Conservation (phyloP, 2,797 vertebrate species). For the Anguilla marmorata region DNA sequence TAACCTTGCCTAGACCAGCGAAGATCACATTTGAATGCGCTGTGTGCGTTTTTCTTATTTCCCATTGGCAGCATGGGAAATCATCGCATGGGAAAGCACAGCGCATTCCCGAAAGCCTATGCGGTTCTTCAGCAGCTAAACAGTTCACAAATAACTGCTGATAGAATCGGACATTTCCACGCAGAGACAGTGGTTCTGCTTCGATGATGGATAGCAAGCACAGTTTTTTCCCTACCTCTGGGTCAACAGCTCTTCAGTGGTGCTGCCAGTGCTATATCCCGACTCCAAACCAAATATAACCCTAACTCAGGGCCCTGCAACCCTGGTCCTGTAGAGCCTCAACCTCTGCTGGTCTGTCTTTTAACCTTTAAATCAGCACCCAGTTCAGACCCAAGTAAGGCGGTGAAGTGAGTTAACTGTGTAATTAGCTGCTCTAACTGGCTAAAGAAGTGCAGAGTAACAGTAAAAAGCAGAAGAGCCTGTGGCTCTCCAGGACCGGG, state of each 20-base stretch:
- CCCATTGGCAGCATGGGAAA: background rate
- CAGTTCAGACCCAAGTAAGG: too few relatives aligned
- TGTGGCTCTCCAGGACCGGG: too few relatives aligned
- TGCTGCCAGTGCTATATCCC: background rate
- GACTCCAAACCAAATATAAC: background rate
- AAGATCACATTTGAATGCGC: background rate
- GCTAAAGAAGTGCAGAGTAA: too few relatives aligned
- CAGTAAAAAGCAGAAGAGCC: background rate
- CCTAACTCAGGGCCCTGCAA: background rate
- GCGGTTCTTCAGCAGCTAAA: background rate
- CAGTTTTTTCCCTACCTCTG: background rate
- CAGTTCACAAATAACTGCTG: background rate
- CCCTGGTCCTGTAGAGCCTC: too few relatives aligned
- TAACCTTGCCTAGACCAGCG: background rate
- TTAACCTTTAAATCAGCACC: too few relatives aligned
- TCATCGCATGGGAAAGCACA: background rate
- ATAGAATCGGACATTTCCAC: background rate
- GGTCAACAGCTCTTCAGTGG: background rate
- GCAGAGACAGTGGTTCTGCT: background rate
- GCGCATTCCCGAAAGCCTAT: background rate
- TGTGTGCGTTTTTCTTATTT: background rate
- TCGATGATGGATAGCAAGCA: background rate
- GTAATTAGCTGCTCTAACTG: too few relatives aligned
- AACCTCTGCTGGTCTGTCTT: too few relatives aligned
- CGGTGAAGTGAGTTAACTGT: too few relatives aligned